A percentile compares a stretch with the other conserved stretches of the same genome.
These are phyloP conservation scores for Lamproptera curius DNA, from an alignment of 2,888 invertebrate species.

Conservation along the genomic window DNA sequence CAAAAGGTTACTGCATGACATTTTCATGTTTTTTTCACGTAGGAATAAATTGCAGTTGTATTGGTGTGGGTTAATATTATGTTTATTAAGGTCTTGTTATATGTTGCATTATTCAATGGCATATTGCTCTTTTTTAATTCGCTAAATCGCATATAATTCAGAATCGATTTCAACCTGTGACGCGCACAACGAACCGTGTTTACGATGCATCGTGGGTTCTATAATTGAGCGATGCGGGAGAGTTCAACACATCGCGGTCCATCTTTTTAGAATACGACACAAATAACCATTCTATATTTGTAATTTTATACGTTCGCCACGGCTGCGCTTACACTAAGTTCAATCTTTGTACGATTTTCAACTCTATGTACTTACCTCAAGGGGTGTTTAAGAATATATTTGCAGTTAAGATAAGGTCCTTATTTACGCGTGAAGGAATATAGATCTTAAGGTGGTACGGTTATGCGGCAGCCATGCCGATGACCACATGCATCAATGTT, in stretches of 20 bases:
- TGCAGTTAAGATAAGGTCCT: constrained; percentile 36
- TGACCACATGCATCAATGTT: constrained; percentile 78
- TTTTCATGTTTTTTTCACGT: too few relatives aligned
- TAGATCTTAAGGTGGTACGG: constrained; percentile 66
- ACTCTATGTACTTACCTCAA: constrained; percentile 38
- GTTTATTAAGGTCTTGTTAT: too few relatives aligned
- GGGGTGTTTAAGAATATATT: constrained; percentile 35
- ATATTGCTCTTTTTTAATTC: too few relatives aligned
- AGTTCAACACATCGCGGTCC: constrained; percentile 76
- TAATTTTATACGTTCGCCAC: constrained; percentile 69
- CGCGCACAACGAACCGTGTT: constrained; percentile 54
- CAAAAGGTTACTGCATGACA: too few relatives aligned
- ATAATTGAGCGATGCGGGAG: constrained; percentile 78
- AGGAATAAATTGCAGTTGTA: too few relatives aligned
- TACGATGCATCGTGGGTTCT: constrained; percentile 68
- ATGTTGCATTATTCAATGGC: too few relatives aligned
- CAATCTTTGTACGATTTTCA: constrained; percentile 36
- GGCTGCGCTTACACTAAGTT: constrained; percentile 51
- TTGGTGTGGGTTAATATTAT: too few relatives aligned
- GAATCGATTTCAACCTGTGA: constrained; percentile 38
- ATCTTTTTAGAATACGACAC: constrained; percentile 78
- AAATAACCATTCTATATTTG: constrained; percentile 77
- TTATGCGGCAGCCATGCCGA: constrained; percentile 73
- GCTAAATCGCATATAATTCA: too few relatives aligned
- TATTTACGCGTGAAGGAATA: constrained; percentile 57